These are phyloP conservation scores for Aviceda subcristata DNA, from an alignment of 2,113 vertebrate species.

Conservation along the genomic window DNA sequence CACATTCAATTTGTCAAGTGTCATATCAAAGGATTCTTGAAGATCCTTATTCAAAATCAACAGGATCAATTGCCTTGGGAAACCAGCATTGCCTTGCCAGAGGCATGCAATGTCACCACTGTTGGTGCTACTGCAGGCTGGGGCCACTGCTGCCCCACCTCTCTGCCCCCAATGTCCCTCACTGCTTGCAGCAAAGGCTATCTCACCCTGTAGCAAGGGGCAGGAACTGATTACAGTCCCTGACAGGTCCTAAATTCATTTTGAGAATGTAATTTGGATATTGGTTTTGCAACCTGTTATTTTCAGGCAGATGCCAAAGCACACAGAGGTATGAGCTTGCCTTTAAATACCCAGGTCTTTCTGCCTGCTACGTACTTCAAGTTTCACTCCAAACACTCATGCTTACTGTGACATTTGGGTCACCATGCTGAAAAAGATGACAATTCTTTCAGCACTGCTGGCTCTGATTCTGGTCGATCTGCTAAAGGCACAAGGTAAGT, in stretches of 20 bases:
- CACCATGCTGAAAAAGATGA: not conserved
- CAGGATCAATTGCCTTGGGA: not conserved
- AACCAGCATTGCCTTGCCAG: not conserved
- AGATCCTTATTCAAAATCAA: not conserved
- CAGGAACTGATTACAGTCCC: not conserved
- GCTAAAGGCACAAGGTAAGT: conserved; percentile 17
- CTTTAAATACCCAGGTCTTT: conserved; percentile 46
- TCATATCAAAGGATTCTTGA: conserved; percentile 3
- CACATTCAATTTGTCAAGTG: not conserved
- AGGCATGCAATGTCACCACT: not conserved
- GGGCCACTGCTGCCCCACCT: not conserved
- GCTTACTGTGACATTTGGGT: not conserved
- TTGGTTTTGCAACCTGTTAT: conserved; percentile 11
- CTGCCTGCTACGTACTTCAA: not conserved
- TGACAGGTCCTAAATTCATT: not conserved
- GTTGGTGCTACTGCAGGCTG: not conserved
- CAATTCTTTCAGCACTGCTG: not conserved
- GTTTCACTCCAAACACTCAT: not conserved
- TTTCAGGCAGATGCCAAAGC: not conserved
- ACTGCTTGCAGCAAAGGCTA: not conserved
- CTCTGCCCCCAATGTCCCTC: not conserved
- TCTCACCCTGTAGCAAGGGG: not conserved
- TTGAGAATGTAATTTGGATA: not conserved
- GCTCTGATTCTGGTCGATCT: not conserved
- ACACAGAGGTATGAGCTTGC: not conserved